Evolutionary conservation across 2,113 vertebrate species (phyloP).

Genomic region (Trichomycterus rosablanca): DNA sequence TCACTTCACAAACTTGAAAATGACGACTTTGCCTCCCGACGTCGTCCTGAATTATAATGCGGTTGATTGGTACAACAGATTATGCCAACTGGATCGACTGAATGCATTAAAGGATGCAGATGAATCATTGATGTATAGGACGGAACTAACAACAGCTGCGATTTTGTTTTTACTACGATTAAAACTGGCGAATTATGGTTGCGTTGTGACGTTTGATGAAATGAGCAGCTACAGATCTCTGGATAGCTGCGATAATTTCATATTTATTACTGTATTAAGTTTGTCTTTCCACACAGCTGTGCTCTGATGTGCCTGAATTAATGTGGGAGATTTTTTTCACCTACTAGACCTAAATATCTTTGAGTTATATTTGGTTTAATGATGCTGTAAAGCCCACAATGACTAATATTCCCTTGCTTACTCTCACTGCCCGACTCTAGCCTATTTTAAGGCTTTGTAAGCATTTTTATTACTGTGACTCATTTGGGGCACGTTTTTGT

Average conservation of each 20-base stretch:
- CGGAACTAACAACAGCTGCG: too few relatives aligned
- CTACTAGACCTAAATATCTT: constrained; percentile 29
- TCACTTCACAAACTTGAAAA: constrained; percentile 3
- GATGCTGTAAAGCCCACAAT: constrained; percentile 15
- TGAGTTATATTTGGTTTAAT: constrained; percentile 1
- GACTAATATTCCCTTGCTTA: background rate
- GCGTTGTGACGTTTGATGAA: background rate
- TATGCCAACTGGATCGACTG: background rate
- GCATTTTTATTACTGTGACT: background rate
- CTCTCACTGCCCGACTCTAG: background rate
- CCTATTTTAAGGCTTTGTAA: background rate
- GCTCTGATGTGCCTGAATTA: background rate
- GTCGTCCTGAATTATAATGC: background rate
- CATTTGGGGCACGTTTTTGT: background rate
- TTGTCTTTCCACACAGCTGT: too few relatives aligned
- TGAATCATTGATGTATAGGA: background rate
- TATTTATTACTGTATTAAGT: background rate
- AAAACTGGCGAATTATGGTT: too few relatives aligned
- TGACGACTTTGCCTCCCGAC: background rate
- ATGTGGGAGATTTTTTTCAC: constrained; percentile 6
- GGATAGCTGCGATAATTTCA: background rate
- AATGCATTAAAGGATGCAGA: background rate
- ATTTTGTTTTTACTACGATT: too few relatives aligned
- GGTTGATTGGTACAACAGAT: constrained; percentile 5
- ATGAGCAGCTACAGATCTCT: too few relatives aligned